Base-by-base conservation (phyloP, 1,140 invertebrate genomes). In the Drosophila funebris region DNA sequence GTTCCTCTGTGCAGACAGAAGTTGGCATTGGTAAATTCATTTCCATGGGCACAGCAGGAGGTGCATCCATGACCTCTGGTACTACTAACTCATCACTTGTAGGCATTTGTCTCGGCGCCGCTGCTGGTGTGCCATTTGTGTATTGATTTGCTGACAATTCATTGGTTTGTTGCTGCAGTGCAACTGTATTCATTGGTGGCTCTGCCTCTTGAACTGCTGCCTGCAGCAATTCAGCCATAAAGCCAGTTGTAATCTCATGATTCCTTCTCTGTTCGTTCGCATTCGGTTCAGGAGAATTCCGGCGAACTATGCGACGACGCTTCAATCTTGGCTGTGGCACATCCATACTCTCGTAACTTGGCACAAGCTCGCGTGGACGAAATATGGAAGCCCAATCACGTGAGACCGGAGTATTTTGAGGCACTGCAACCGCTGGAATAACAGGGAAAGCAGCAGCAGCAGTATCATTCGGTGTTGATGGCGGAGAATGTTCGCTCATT, bases 301-400 rank as follows among this genome's bases (percentile, higher is more conserved):
- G 14, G 0, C 6, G 22, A 18, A 31, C 4, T 20, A 9, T 37
- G 4, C 18, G 13, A 36, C 37, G 22, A 0, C 6, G 27, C 6
- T 33, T 16, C 13, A 8, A 14, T 24, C 4, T 14, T 3, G 36
- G 6, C n/a, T 14, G 20, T 16, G 11, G 29, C 3, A n/a, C 29
- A 5, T 16, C 8, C 2, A 16, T 16, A 22, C 37, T 62, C 4
- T 11, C 3, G 24, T 82, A 82, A 22, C 29, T 76, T 3, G 54
- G 11, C 0, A 60, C 3, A 9, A 13, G 1, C 1, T 46, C 11
- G 0, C 80, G 79, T 11, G 71, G 13, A 1, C 79, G 64, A 46
- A 83, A 83, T 13, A 84, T 52, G 0, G 9, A 43, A 2, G 3
- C 0, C 80, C 79, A 83, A 5, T 83, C 57, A 8, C 71, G 48